Percentiles rank a stretch among this genome's conserved stretches.
Conservation (phyloP, 1,140 invertebrate genomes). For the Aphelinus certus region DNA sequence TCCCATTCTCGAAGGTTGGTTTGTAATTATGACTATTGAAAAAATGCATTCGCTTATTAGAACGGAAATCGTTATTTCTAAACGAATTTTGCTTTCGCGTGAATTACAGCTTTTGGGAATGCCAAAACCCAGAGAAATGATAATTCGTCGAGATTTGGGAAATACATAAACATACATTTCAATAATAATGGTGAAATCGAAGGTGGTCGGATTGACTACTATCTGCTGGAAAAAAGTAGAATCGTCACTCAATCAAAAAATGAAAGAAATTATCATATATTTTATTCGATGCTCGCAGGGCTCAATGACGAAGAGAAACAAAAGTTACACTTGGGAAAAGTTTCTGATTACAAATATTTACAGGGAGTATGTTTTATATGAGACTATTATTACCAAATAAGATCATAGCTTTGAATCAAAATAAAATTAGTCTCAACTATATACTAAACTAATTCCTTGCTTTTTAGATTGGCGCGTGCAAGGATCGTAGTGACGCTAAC, state of each 20-base stretch:
- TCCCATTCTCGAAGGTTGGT: constrained; percentile 81
- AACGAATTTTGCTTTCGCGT: background rate
- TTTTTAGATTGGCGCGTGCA: constrained; percentile 71
- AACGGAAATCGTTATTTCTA: background rate
- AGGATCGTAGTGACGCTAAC: constrained; percentile 82
- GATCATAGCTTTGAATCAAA: too few relatives aligned
- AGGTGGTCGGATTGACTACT: constrained; percentile 94
- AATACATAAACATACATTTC: constrained; percentile 96
- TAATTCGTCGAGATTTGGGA: constrained; percentile 95
- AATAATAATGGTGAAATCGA: constrained; percentile 87
- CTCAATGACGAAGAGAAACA: constrained; percentile 81
- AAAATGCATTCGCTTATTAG: too few relatives aligned
- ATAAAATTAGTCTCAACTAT: too few relatives aligned
- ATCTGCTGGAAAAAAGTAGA: constrained; percentile 93
- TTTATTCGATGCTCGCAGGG: constrained; percentile 92
- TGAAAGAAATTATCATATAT: constrained; percentile 96
- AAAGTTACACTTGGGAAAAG: constrained; percentile 78
- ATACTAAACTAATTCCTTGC: background rate
- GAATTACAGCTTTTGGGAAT: constrained; percentile 88
- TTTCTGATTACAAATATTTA: constrained; percentile 83
- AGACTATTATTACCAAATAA: too few relatives aligned
- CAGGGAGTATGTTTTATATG: constrained; percentile 70
- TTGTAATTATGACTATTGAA: background rate
- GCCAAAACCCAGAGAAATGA: constrained; percentile 97
- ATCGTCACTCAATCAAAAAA: constrained; percentile 89